Conservation (phyloP, 2,113 vertebrate genomes). For the Chaenocephalus aceratus region DNA sequence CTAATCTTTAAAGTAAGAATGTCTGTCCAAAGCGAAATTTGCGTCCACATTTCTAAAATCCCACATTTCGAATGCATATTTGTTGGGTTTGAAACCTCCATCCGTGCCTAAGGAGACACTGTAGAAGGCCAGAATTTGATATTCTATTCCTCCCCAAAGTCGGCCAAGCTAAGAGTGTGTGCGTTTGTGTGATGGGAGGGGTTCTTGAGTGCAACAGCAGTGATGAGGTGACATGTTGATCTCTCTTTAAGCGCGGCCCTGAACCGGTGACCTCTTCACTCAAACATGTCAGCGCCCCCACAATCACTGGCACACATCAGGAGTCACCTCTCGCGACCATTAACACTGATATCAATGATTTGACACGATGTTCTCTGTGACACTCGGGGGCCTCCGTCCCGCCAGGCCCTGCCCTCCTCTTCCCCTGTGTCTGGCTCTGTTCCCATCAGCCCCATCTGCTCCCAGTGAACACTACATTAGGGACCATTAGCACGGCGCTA, state of each 20-base stretch:
- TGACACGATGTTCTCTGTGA: conserved; percentile 63
- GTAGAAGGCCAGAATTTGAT: conserved; percentile 47
- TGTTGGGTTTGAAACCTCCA: conserved; percentile 45
- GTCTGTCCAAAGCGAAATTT: conserved; percentile 7
- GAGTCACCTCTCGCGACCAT: conserved; percentile 51
- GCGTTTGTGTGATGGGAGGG: conserved; percentile 41
- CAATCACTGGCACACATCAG: conserved; percentile 47
- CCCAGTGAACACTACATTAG: conserved; percentile 73
- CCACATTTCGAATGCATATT: conserved; percentile 46
- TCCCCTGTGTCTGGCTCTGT: conserved; percentile 57
- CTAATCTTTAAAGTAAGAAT: conserved; percentile 8
- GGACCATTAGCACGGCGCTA: conserved; percentile 58
- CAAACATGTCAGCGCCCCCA: conserved; percentile 45
- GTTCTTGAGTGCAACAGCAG: conserved; percentile 40
- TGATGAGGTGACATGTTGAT: conserved; percentile 71
- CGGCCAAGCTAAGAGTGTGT: conserved; percentile 20
- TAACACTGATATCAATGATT: conserved; percentile 61
- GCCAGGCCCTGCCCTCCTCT: conserved; percentile 37
- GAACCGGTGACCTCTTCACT: conserved; percentile 49
- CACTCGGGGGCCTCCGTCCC: conserved; percentile 33
- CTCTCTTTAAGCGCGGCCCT: conserved; percentile 48
- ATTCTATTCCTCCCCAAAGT: conserved; percentile 29
- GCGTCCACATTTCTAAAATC: conserved; percentile 40
- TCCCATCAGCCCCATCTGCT: conserved; percentile 78
- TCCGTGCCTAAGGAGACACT: conserved; percentile 36